Base-by-base conservation (phyloP, 2,797 vertebrate genomes). In the Pelodytes ibericus region DNA sequence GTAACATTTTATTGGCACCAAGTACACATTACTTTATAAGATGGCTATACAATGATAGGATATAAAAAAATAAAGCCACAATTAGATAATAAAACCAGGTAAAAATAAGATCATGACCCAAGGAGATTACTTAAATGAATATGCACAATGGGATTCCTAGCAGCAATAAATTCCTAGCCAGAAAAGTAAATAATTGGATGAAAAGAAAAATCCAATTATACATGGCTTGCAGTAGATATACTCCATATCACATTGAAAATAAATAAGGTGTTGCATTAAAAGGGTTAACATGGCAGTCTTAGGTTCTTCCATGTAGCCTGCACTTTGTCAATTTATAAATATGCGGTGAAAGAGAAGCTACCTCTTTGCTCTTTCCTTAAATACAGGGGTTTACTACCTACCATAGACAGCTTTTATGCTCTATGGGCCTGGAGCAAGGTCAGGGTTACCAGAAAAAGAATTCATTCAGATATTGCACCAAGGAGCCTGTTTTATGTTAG, bases 381-480 rank as follows among this genome's bases (percentile, higher is more conserved):
- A 68, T n/a, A n/a, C 26, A 63, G 56, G 26, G 49, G 27, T 69
- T 73, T 79, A 73, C 57, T 79, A 57, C 71, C 64, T 73, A 74
- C 61, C 64, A 44, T 49, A 24, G 58, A 57, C 18, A 62, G 22
- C 6, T 33, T 66, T 64, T 62, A n/a, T 51, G 62, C 22, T 49
- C 44, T 53, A 4, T 53, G 39, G 76, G 63, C 76, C 71, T 56
- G 26, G 33, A 73, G 77, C 77, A 79, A 79, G 77, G 77, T 79
- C 77, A 79, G 64, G 27, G 71, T 68, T 68, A 66, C 71, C 69
- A 53, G 64, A 47, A 74, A 67, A 79, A 62, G 44, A 72, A 79
- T 72, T 62, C 60, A 74, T 79, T 79, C 47, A 68, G 74, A 73
- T 68, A 73, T 63, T 79, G 77, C 77, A 79, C 57, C 77, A 63